A percentile compares a stretch with the other conserved stretches of the same genome.
These are phyloP conservation scores for Ceratothoa steindachneri DNA, from an alignment of 2,888 invertebrate genomes.

Conservation along the genomic window DNA sequence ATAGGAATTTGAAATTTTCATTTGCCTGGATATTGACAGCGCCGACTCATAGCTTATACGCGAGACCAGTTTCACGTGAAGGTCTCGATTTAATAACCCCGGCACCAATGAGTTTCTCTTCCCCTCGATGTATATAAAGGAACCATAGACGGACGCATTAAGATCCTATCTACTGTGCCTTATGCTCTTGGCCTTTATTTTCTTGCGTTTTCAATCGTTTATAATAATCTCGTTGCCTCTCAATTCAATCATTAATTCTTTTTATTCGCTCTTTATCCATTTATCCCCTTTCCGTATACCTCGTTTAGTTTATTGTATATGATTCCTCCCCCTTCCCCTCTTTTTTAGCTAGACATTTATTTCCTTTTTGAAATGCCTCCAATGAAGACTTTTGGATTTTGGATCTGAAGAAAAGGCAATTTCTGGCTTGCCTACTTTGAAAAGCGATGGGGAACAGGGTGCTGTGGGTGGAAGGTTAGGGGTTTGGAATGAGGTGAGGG, in stretches of 20 bases:
- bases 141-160: too few relatives aligned
- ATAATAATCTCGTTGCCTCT: background rate
- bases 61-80: too few relatives aligned
- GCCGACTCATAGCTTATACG: too few relatives aligned
- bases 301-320: slow-evolving; percentile 3
- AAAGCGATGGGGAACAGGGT: slow-evolving; percentile 24
- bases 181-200: background rate
- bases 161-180: too few relatives aligned
- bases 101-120: too few relatives aligned
- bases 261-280: slow-evolving; percentile 4
- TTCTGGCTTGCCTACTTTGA: slow-evolving; percentile 45
- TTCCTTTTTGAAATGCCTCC: slow-evolving; percentile 15
- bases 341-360: slow-evolving; percentile 10
- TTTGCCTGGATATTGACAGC: too few relatives aligned
- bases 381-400: slow-evolving; percentile 15
- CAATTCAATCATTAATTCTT: background rate
- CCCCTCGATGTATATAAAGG: too few relatives aligned
- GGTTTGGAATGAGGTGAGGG: too few relatives aligned
- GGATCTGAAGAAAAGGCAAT: slow-evolving; percentile 45
- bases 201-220: background rate
- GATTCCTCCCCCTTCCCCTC: background rate
- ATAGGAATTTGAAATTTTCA: too few relatives aligned
- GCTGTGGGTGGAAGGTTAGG: background rate
- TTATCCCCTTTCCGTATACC: background rate
- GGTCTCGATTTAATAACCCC: too few relatives aligned